Conservation (phyloP, 2,113 vertebrate genomes). For the Apteryx owenii region DNA sequence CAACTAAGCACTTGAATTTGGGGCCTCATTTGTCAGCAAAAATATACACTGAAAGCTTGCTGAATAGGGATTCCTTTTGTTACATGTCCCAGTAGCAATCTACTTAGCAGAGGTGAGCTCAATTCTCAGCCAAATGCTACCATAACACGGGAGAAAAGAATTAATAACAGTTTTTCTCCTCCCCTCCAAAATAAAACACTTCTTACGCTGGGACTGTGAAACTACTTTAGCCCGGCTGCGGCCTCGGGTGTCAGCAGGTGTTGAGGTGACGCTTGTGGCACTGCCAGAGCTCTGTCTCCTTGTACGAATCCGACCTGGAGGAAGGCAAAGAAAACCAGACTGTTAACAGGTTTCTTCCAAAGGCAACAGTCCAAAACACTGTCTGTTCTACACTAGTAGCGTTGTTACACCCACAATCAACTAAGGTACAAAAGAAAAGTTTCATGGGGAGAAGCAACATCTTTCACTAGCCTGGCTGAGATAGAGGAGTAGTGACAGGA, state of each 20-base stretch:
- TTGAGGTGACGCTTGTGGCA: constrained; percentile 80
- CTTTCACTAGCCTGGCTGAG: constrained; percentile 33
- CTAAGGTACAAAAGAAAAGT: background rate
- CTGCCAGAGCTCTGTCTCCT: constrained; percentile 93
- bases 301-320: constrained; percentile 92
- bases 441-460: background rate
- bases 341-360: background rate
- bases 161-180: background rate
- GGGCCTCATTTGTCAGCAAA: background rate
- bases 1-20: background rate
- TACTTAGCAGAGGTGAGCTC: background rate
- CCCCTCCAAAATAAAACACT: constrained; percentile 6
- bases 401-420: background rate
- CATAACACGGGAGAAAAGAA: background rate
- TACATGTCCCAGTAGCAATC: background rate
- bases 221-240: constrained; percentile 97
- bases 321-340: background rate
- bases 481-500: background rate
- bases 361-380: background rate
- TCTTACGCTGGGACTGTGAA: constrained; percentile 98
- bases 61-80: background rate
- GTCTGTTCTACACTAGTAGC: background rate
- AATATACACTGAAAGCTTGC: background rate
- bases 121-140: background rate
- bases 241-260: constrained; percentile 89